Base-by-base conservation (phyloP, 1,140 invertebrate genomes). In the Cataglyphis hispanica region DNA sequence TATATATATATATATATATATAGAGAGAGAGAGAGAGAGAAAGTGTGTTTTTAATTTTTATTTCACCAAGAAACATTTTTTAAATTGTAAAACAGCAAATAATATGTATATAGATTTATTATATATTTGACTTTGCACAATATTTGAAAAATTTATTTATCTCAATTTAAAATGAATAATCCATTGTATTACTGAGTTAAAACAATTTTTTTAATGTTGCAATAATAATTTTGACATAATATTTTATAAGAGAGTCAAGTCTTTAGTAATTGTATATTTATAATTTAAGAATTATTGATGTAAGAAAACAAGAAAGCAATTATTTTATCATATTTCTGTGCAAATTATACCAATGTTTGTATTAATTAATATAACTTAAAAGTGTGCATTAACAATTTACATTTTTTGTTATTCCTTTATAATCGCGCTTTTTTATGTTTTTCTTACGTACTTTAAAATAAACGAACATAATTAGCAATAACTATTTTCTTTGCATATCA, bases 181-280 rank as follows among this genome's bases (percentile, higher is more conserved):
- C 22, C 40, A 66, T 5, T 63, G 16, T 19, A 19, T 63, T 19
- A 40, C 19, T 2, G 11, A 69, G 16, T 2, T 2, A 8, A 16
- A 67, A 46, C 27, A 2, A 43, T n/a, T 43, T 8, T 8, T 16
- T 46, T 46, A 27, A 69, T 46, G 27, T 16, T 46, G 7, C 66
- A 69, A 22, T 25, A 69, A 50, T 69, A 7, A 13, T 16, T 37
- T 69, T 50, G 40, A 69, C 22, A 69, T 69, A 69, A 50, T 27
- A 3, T 16, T 46, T 69, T 69, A 27, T 27, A 31, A 31, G 31
- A 31, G 66, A 69, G 0, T 46, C 40, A 50, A 50, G 6, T 50
- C 25, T 50, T 2, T 46, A 43, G 13, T 19, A 69, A 46, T 46
- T 16, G 3, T 34, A 22, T 69, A 46, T 8, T 2, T 43, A 69